Evolutionary conservation across 2,888 invertebrate genomes (phyloP).

Genomic region (Subacronicta megacephala): DNA sequence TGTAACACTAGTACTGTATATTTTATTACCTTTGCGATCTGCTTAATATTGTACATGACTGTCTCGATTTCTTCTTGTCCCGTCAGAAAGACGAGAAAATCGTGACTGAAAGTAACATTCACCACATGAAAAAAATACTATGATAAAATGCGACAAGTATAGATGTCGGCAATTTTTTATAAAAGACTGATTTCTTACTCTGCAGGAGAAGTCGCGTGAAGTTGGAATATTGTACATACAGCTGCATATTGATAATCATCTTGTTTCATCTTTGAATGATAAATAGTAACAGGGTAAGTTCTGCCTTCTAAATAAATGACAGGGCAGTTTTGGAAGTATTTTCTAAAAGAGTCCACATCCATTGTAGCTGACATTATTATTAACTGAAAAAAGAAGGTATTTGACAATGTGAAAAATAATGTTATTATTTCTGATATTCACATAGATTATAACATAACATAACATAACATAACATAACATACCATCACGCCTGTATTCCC

Average conservation of each 20-base stretch:
- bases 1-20: no score
- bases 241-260: slow-evolving; percentile 96
- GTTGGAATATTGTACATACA: slow-evolving; percentile 96
- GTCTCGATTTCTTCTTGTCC: slow-evolving; percentile 99
- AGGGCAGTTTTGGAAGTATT: slow-evolving; percentile 96
- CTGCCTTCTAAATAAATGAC: slow-evolving; percentile 97
- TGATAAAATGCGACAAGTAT: no score
- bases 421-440: no score
- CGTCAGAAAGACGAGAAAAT: slow-evolving; percentile 97
- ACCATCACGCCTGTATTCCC: no score
- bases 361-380: slow-evolving; percentile 98
- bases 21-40: slow-evolving; percentile 91
- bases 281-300: slow-evolving; percentile 94
- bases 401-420: no score
- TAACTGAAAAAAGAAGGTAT: slow-evolving; percentile 86
- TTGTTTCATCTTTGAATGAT: slow-evolving; percentile 92
- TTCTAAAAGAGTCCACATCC: slow-evolving; percentile 97
- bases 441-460: no score
- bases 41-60: slow-evolving; percentile 93
- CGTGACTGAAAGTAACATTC: slow-evolving; percentile 91
- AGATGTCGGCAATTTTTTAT: background rate
- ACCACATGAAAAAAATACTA: background rate
- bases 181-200: slow-evolving; percentile 90
- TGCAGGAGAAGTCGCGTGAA: slow-evolving; percentile 94
- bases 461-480: no score